Evolutionary conservation across 2,797 vertebrate genomes (phyloP).

Genomic region (Eulemur rubriventer): DNA sequence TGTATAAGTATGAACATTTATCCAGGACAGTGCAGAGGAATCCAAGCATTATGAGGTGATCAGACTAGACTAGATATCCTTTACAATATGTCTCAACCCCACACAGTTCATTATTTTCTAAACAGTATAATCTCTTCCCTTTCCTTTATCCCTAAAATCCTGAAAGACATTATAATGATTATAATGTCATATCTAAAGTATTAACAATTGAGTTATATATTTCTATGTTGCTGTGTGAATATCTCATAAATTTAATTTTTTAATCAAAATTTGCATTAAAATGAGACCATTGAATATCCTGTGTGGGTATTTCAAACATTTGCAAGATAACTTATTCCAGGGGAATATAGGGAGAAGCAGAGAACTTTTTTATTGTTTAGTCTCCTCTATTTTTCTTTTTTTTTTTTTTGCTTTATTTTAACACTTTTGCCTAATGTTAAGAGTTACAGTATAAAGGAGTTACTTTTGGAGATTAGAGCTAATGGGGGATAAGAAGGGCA

Average conservation of each 20-base stretch:
- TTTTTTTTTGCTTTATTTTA: not conserved
- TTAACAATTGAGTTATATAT: not conserved
- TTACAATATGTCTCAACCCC: not conserved
- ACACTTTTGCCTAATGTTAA: not conserved
- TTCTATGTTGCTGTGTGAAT: not conserved
- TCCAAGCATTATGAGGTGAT: not conserved
- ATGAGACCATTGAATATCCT: not conserved
- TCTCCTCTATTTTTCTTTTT: not conserved
- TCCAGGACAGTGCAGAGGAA: not conserved
- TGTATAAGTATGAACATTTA: not conserved
- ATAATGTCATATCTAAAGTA: not conserved
- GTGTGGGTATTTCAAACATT: not conserved
- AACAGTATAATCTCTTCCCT: not conserved
- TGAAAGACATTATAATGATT: not conserved
- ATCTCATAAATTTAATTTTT: not conserved
- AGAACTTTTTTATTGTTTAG: not conserved
- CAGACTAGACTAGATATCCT: not conserved
- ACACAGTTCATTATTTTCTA: not conserved
- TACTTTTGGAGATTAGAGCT: not conserved
- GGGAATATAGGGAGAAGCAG: not conserved
- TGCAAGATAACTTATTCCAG: conserved; percentile 22
- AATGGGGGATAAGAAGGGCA: not conserved
- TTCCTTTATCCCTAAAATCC: not conserved
- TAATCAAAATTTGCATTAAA: not conserved
- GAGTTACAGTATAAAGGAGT: not conserved